Evolutionary conservation across 2,888 invertebrate genomes (phyloP), one percentile per base, ranked within the genome.

Genomic region (Crocallis elinguaria): DNA sequence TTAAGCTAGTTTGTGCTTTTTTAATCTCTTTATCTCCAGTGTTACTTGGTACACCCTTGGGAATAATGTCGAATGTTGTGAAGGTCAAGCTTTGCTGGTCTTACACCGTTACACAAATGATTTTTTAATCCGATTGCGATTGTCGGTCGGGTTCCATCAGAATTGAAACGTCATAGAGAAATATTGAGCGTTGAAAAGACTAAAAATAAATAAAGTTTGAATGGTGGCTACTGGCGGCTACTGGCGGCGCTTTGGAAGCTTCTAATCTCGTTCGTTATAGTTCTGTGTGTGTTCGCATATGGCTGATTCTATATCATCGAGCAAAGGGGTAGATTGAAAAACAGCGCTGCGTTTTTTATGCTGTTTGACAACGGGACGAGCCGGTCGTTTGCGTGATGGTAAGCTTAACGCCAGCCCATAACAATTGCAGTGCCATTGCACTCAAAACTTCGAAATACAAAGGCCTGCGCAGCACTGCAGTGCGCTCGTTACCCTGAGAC

Each of bases 91-190:
- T 67, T 66, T 0, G 38, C 27, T 75, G 71, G 29, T 77, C 52
- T 49, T 43, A 60, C 63, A 71, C 75, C 65, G 76, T 72, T 73
- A 67, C 73, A 77, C 69, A 75, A 77, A 74, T 64, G 49, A 51
- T 75, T 74, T 70, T 67, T 69, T 66, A 44, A 62, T 60, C 58
- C 59, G 61, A 67, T 74, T 77, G 71, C 39, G 45, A 62, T 70
- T 57, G 66, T 64, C 56, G 74, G 67, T 61, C 73, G 75, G 67
- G 75, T 77, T 80, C 71, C 64, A 68, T 78, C 75, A 73, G 75
- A 87, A 86, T 84, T 84, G 84, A 86, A 80, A 75, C 84, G 82
- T 86, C 87, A 88, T 84, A 84, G 79, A 74, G 70, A 67, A 75
- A 79, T 77, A 80, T 81, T 82, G 80, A 77, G 73, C 72, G 71